These are phyloP conservation scores for Drosophila gaucha DNA, from an alignment of 2,888 invertebrate species.

Conservation along the genomic window DNA sequence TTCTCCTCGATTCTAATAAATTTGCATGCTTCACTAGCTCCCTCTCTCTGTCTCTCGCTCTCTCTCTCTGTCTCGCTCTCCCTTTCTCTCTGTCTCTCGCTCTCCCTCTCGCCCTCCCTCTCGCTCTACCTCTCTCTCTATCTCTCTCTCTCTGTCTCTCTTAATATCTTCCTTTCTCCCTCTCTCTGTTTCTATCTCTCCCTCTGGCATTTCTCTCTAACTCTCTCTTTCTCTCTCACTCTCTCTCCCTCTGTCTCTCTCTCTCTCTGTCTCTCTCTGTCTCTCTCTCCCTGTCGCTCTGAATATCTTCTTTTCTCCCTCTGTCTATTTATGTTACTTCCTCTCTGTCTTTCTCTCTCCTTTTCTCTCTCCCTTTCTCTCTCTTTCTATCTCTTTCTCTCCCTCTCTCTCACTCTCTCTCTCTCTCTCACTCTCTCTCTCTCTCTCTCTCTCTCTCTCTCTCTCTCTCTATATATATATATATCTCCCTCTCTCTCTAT, in stretches of 20 bases:
- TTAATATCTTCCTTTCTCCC: too few species aligned
- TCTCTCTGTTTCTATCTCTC: too few species aligned
- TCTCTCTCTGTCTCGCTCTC: neutral
- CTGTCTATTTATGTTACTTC: too few species aligned
- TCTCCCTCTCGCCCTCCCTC: neutral
- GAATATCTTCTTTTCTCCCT: neutral
- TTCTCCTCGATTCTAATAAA: too few species aligned
- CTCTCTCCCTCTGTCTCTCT: too few species aligned
- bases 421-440: too few species aligned
- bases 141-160: too few species aligned
- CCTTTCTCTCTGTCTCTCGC: neutral
- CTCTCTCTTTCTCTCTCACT: neutral
- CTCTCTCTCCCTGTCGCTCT: neutral
- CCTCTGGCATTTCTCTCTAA: too few species aligned
- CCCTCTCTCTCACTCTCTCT: neutral
- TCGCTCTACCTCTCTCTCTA: too few species aligned
- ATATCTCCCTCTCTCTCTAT: neutral
- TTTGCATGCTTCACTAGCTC: neutral
- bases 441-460: neutral
- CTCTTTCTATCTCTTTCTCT: too few species aligned
- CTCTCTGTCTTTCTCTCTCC: too few species aligned
- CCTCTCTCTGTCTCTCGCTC: neutral
- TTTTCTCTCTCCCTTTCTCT: too few species aligned
- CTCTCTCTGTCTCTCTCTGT: neutral
- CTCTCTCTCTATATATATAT: neutral